Base-by-base conservation (phyloP, 2,797 vertebrate genomes). In the Enteromius afrohamiltoni region DNA sequence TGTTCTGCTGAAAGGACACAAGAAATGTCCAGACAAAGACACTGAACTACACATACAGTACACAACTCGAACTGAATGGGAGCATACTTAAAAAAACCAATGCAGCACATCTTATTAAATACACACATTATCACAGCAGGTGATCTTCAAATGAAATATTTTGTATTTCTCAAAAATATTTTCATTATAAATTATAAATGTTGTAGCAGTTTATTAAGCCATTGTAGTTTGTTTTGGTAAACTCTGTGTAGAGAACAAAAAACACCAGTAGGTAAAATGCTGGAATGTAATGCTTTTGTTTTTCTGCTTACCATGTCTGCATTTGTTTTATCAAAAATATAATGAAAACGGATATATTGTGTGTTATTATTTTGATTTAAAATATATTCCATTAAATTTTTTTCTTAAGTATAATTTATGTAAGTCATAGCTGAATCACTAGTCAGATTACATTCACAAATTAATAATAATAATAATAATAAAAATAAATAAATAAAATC, bases 81-180 rank as follows among this genome's bases (percentile, higher is more conserved):
- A 42, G 34, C n/a, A 58, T 40, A 26, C 14, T 42, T 42, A 55
- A 74, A 55, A 2, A 26, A 73, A 31, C 8, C 26, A 11, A 10
- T 26, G 23, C 42, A 70, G 26, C 70, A 51, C 70, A 34, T 53
- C 67, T 69, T 45, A 69, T 19, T n/a, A 51, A 10, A 53, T 74
- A 21, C 26, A 21, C 26, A 51, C 19, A 53, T 55, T 75, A 29
- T 6, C 34, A 42, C 23, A 42, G 53, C 34, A 42, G 53, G 74
- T 7, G n/a, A 17, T 60, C 53, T 26, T 34, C 34, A 42, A 37
- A 21, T 77, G 34, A 42, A 77, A 76, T 2, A n/a, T 75, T 37
- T 58, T 40, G 26, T 23, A 2, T 40, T 2, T 76, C 70, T 51
- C 4, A 31, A 51, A 73, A 62, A 53, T 31, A 51, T 21, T 29